Conservation (phyloP, 2,888 invertebrate genomes). For the Cerceris ruficornis region DNA sequence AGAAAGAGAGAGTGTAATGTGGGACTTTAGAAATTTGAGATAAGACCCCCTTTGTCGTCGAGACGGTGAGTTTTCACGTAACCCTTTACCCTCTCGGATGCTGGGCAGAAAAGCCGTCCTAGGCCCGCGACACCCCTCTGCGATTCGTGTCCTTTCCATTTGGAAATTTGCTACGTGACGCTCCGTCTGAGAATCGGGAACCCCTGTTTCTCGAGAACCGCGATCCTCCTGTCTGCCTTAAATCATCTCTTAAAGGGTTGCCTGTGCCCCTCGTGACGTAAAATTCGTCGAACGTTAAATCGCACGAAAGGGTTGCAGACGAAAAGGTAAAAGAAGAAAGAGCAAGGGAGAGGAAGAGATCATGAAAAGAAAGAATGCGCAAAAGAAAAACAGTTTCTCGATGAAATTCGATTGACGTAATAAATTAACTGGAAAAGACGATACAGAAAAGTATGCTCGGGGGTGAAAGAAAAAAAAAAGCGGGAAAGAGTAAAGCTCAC, state of each 20-base stretch:
- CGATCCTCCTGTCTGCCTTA: constrained; percentile 29
- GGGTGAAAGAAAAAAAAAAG: neutral
- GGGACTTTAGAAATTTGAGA: constrained; percentile 66
- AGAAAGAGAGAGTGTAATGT: constrained; percentile 51
- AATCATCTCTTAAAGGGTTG: constrained; percentile 36
- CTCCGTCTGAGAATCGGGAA: constrained; percentile 26
- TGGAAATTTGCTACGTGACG: constrained; percentile 45
- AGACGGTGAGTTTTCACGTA: constrained; percentile 62
- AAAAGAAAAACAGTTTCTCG: neutral
- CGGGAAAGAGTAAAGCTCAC: constrained; percentile 27
- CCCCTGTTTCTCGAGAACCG: constrained; percentile 14
- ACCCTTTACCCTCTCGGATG: constrained; percentile 61
- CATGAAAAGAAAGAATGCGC: neutral
- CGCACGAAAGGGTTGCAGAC: no score
- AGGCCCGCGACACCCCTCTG: constrained; percentile 47
- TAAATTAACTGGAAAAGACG: constrained; percentile 43
- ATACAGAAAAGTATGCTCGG: constrained; percentile 6
- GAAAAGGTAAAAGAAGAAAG: neutral
- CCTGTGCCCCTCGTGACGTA: constrained; percentile 25
- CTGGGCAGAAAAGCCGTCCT: constrained; percentile 48
- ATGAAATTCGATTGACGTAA: constrained; percentile 11
- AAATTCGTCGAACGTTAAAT: neutral
- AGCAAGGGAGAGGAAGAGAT: neutral
- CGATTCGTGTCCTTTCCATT: constrained; percentile 39
- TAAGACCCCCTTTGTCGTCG: constrained; percentile 62